Percentiles rank a stretch among this genome's conserved stretches.
phyloP scores from a whole-genome alignment of 2,888 invertebrate genomes.

The Nemurella pictetii region DNA sequence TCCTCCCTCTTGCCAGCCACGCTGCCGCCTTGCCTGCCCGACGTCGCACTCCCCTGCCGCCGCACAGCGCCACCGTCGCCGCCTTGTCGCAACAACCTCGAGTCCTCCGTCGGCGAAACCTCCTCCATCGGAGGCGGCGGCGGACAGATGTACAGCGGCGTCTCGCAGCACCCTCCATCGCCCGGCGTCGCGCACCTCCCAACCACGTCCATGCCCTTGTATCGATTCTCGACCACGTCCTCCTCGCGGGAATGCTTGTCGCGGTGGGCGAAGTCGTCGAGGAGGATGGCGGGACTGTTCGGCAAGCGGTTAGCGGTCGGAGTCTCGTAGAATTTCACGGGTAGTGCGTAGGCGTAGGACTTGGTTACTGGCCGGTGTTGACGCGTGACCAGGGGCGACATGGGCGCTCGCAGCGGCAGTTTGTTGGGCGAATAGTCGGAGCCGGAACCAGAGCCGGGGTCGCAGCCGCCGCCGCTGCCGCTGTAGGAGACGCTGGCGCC shows the following conservation, averaged over 20 bases:
- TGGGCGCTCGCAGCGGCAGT: constrained; percentile 34
- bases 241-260: constrained; percentile 53
- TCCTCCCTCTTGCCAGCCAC: not conserved
- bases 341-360: constrained; percentile 48
- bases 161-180: constrained; percentile 33
- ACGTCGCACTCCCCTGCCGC: constrained; percentile 6
- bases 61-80: constrained; percentile 20
- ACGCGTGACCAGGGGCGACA: constrained; percentile 37
- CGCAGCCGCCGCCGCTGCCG: constrained; percentile 49
- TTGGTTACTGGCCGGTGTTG: constrained; percentile 34
- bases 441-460: constrained; percentile 48
- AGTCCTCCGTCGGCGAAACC: constrained; percentile 58
- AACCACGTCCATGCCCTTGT: constrained; percentile 45
- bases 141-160: constrained; percentile 57
- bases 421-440: constrained; percentile 50
- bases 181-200: constrained; percentile 22
- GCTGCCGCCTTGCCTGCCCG: constrained; percentile 11
- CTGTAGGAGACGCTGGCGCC: constrained; percentile 57
- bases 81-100: constrained; percentile 48
- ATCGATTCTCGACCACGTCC: constrained; percentile 50
- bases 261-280: constrained; percentile 53
- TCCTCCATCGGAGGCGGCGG: constrained; percentile 59
- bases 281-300: constrained; percentile 52
- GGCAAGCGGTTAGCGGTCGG: constrained; percentile 41
- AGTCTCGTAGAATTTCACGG: constrained; percentile 50